Conservation (phyloP, 1,140 invertebrate species). For the Trialeurodes vaporariorum region DNA sequence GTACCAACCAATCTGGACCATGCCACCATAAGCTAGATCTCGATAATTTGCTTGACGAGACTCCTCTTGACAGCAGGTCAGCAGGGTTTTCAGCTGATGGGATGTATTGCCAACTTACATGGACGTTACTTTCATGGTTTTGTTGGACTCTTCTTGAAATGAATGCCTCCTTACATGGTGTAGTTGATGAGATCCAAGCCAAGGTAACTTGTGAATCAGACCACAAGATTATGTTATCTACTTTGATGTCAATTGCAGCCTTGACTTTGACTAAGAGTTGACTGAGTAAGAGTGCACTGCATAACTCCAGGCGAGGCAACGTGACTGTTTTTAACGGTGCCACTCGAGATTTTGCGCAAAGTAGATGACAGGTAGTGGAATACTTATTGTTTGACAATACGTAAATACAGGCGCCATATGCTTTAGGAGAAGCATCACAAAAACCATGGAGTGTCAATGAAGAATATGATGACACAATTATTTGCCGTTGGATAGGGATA, state of each 20-base stretch:
- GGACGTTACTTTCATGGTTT: not conserved
- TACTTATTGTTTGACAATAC: constrained; percentile 29
- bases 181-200: constrained; percentile 23
- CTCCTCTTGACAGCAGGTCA: no score
- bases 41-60: no score
- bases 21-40: no score
- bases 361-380: constrained; percentile 7
- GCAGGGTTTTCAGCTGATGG: no score
- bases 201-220: constrained; percentile 30
- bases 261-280: constrained; percentile 26
- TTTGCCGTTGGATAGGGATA: constrained; percentile 19
- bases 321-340: constrained; percentile 24
- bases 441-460: constrained; percentile 24
- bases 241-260: constrained; percentile 2
- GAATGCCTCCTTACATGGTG: not conserved
- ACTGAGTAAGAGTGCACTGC: constrained; percentile 33
- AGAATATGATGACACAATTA: not conserved
- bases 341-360: constrained; percentile 21
- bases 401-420: constrained; percentile 32
- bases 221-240: constrained; percentile 22
- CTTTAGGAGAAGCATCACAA: constrained; percentile 29
- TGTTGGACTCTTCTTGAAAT: not conserved
- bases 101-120: no score
- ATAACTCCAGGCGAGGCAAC: constrained; percentile 39
- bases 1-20: no score